Conservation (phyloP, 2,888 invertebrate genomes). For the Thereva unica region DNA sequence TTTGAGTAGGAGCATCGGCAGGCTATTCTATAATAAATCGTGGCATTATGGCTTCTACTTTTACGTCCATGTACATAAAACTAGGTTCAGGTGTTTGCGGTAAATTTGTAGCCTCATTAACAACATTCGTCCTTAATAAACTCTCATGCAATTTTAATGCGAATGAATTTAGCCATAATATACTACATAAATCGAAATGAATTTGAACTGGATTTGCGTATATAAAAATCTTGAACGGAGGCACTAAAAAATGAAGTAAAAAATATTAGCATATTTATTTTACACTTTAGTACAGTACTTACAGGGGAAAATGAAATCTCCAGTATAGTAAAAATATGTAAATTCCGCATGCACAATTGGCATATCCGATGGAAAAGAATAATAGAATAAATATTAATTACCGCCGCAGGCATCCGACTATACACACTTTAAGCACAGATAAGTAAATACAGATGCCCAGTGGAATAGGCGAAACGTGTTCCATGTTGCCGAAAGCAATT, state of each 20-base stretch:
- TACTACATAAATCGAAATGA: constrained; percentile 83
- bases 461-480: no score
- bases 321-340: constrained; percentile 95
- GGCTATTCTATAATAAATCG: constrained; percentile 71
- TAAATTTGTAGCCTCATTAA: constrained; percentile 42
- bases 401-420: no score
- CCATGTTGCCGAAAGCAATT: no score
- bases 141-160: constrained; percentile 83
- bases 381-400: no score
- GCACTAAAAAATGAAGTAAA: constrained; percentile 69
- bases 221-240: constrained; percentile 89
- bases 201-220: constrained; percentile 90
- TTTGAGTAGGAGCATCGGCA: constrained; percentile 75
- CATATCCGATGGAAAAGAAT: constrained; percentile 86
- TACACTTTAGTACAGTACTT: constrained; percentile 52
- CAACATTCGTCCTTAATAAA: constrained; percentile 62
- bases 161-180: constrained; percentile 94
- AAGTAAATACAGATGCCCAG: no score
- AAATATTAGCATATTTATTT: constrained; percentile 5
- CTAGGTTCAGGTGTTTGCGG: constrained; percentile 50
- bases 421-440: no score
- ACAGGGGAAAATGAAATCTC: constrained; percentile 86
- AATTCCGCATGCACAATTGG: constrained; percentile 94
- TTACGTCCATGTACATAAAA: constrained; percentile 76
- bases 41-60: constrained; percentile 92